Conservation (phyloP, 2,888 invertebrate genomes). For the Cheilosia vulpina region DNA sequence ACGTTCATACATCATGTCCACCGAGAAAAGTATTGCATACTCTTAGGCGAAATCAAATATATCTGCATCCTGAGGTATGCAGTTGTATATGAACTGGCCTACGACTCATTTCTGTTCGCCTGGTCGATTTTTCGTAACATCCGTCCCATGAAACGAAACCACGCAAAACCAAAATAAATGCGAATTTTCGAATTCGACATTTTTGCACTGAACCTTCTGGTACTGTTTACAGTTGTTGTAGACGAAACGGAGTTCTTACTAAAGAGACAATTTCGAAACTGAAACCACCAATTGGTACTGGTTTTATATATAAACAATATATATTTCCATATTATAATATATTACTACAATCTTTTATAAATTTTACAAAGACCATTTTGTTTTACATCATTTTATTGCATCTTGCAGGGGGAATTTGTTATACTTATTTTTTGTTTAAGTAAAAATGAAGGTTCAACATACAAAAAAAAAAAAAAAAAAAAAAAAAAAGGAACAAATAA, state of each 20-base stretch:
- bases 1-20: too few species aligned
- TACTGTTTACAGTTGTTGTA: too few species aligned
- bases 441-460: slow-evolving; percentile 33
- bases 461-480: slow-evolving; percentile 37
- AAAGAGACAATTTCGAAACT: neutral
- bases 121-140: too few species aligned
- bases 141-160: too few species aligned
- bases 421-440: slow-evolving; percentile 14
- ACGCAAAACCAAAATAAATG: too few species aligned
- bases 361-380: slow-evolving; percentile 62
- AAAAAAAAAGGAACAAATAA: slow-evolving; percentile 31
- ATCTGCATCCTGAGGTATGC: too few species aligned
- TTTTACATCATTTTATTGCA: slow-evolving; percentile 66
- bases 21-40: too few species aligned
- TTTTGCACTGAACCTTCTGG: too few species aligned
- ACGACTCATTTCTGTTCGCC: too few species aligned
- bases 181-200: neutral
- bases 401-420: slow-evolving; percentile 61
- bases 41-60: too few species aligned
- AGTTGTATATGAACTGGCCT: too few species aligned
- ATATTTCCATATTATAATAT: slow-evolving; percentile 67
- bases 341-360: slow-evolving; percentile 65
- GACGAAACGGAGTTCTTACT: neutral
- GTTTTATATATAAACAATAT: slow-evolving; percentile 74
- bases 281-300: slow-evolving; percentile 41